A percentile compares a stretch with the other conserved stretches of the same genome.
Evolutionary conservation across 2,888 invertebrate genomes (phyloP).

Genomic region (Drosophila nr. fundita): DNA sequence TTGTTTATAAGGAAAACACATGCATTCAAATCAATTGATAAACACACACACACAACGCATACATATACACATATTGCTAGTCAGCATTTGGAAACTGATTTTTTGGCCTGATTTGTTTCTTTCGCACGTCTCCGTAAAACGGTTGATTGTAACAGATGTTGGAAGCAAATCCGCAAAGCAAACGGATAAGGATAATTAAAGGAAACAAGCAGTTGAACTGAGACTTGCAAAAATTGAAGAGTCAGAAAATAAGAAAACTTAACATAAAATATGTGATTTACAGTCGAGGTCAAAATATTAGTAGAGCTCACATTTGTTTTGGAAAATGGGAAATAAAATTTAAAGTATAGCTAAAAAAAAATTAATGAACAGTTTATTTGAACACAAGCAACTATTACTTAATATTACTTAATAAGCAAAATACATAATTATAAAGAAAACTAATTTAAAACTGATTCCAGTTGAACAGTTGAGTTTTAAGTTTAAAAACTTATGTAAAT

Average conservation of each 20-base stretch:
- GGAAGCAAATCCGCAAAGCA: constrained; percentile 15
- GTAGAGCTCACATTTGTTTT: not conserved
- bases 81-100: not conserved
- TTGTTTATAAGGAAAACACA: not conserved
- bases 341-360: not conserved
- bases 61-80: constrained; percentile 5
- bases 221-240: constrained; percentile 12
- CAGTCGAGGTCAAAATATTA: not conserved
- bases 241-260: not conserved
- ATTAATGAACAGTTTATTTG: not conserved
- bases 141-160: constrained; percentile 62
- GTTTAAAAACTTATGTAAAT: not conserved
- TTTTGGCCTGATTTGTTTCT: constrained; percentile 38
- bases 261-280: not conserved
- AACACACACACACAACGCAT: constrained; percentile 1
- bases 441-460: too few relatives aligned
- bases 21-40: not conserved
- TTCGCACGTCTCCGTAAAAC: constrained; percentile 18
- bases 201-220: constrained; percentile 28
- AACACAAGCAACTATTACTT: not conserved
- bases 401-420: not conserved
- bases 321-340: not conserved
- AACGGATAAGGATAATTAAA: constrained; percentile 60
- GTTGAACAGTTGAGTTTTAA: not conserved
- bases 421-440: too few relatives aligned